Evolutionary conservation across 2,888 invertebrate species (phyloP), one percentile per base, ranked within the genome.

Genomic region (Panopea generosa): DNA sequence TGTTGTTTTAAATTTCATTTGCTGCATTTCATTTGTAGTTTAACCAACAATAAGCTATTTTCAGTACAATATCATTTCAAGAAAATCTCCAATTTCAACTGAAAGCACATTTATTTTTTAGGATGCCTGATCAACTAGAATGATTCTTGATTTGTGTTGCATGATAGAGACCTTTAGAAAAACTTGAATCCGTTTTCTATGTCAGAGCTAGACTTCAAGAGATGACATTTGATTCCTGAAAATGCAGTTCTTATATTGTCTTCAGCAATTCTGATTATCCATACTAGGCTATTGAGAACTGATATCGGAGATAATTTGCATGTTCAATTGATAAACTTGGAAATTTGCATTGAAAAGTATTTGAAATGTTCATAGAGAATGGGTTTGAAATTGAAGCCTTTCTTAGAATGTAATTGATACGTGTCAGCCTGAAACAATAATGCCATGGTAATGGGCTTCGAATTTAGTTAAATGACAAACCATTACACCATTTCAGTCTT

Each of bases 321-420:
- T 77, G 77, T 72, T 68, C 68, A 67, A 68, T 65, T 72, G 72
- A 77, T 77, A 77, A 72, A 67, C 67, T 71, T 68, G 63, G 68
- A 72, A 71, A 77, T 77, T 77, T 77, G 72, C 77, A 77, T 77
- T 68, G 71, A 71, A 77, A 77, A 77, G 63, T 71, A 67, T 77
- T 77, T 72, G 66, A 68, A 77, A 62, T 63, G 53, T 77, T 68
- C 50, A 57, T 67, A 40, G 43, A 29, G 33, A 27, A 57, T 47
- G 63, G 57, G 53, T 49, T 55, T 49, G 43, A 72, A 77, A 68
- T 77, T 71, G 71, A 68, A 65, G 57, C 72, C 68, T 77, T 72
- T 63, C 60, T 63, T 62, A 38, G 60, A 72, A 40, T 43, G 77
- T 77, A 72, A 77, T 77, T 77, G 77, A 77, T 77, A 77, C 55